Base-by-base conservation (phyloP, 1,140 invertebrate species). In the Rhizoglyphus robini region DNA sequence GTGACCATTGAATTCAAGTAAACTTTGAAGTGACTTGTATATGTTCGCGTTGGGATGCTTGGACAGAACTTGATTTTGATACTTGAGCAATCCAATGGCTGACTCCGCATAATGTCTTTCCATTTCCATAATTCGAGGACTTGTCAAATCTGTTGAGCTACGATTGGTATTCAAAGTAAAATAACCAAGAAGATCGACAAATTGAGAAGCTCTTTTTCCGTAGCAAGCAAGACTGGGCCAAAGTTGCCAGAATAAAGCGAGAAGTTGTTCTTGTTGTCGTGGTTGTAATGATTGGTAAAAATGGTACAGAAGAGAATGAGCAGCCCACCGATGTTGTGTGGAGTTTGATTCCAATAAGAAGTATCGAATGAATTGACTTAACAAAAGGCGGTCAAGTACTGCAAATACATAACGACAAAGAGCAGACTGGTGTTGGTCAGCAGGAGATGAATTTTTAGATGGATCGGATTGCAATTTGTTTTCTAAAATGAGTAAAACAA, bases 1-100 rank as follows among this genome's bases (percentile, higher is more conserved):
- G 76, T 91, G 96, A 0, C 94, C 93, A 75, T 96, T 93, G 51
- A 97, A 82, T 73, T 96, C 91, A 13, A 96, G 88, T 72, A 90
- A 88, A 4, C 90, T 88, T 54, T 89, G 86, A 29, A 97, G 77
- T 59, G 90, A 86, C 18, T 88, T 88, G 75, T 98, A 97, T 4
- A 96, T 81, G 68, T 86, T 88, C 0, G 90, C 88, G 79, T 96
- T 97, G 27, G 92, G 89, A 80, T 98, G 94, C 67, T 88, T 86
- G 32, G 88, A 82, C 0, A 98, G 76, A 23, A 91, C 74, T 66
- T 87, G 83, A 75, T 96, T 96, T 75, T 97, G 90, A 18, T 85
- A 82, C 38, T 85, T 83, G 4, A 97, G 79, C 3, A 96, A 82
- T 18, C 83, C 81, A 0, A 96, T 86, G 0, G 90, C 90, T 70